Base-by-base conservation (phyloP, 2,888 invertebrate species). In the Tridacna crocea region DNA sequence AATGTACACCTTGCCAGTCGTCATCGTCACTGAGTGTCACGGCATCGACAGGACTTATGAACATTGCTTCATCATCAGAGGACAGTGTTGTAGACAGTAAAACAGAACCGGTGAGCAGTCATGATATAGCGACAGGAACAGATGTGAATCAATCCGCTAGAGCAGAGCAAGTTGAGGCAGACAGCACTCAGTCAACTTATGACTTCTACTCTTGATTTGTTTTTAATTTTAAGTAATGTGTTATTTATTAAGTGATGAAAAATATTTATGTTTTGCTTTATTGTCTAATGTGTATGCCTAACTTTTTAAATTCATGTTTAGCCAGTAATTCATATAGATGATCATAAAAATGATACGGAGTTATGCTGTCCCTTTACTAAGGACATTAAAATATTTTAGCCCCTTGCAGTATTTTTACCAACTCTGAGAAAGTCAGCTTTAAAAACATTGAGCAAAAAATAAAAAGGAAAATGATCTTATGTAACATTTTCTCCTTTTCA, bases 171-270 rank as follows among this genome's bases (percentile, higher is more conserved):
- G 66, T 46, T 4, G 86, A 84, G 24, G 82, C 84, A 13, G 86
- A 86, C 51, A 86, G 83, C 48, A 80, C 86, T 26, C 70, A 72
- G 8, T 46, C 65, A 19, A 13, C 73, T 17, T 76, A 68, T 22
- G 86, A 86, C 46, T 86, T 86, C 63, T 86, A 86, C 65, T 77
- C 83, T 8, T 86, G 68, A 77, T 22, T 48, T 27, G 13, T 47
- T 48, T n/a, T 22, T 55, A 2, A 19, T 55, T 6, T 6, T 6
- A 15, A 6, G 3, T 3, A 6, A 55, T 55, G 17, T 55, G 19
- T 15, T 19, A 19, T 19, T 55, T 55, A 36, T 36, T 36, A 36
- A 36, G 36, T 36, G 36, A 36, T 36, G 36, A 36, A 36, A 36
- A 36, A 36, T 36, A 8, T 55, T 55, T 1, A 55, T 55, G 55